phyloP scores from a whole-genome alignment of 2,113 vertebrate species.

The Prunella himalayana region DNA sequence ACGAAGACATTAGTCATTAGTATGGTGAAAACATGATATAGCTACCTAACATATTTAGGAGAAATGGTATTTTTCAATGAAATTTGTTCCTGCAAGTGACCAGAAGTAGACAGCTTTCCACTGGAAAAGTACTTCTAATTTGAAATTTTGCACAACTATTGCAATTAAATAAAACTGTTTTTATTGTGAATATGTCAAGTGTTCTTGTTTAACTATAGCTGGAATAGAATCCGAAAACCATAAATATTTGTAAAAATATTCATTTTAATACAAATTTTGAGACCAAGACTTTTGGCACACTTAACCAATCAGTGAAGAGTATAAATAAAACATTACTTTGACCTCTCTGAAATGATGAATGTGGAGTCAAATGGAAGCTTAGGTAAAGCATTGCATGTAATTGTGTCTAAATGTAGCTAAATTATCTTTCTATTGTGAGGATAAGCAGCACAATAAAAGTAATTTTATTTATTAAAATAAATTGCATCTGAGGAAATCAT shows the following conservation, averaged over 20 bases:
- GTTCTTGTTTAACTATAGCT: neutral
- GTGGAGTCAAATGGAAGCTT: neutral
- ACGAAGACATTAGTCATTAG: neutral
- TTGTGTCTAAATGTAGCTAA: neutral
- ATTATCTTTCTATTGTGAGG: neutral
- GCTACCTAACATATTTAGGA: rapidly evolving
- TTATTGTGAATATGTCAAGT: neutral
- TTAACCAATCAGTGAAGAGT: neutral
- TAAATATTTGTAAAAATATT: neutral
- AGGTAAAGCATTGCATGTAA: neutral
- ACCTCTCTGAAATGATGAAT: neutral
- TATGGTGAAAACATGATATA: neutral
- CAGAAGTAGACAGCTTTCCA: neutral
- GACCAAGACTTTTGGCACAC: neutral
- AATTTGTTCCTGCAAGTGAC: neutral
- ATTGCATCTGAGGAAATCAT: neutral
- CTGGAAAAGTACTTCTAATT: neutral
- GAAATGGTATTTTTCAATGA: neutral
- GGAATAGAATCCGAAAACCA: neutral
- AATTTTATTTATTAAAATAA: neutral
- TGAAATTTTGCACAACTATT: neutral
- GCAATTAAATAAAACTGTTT: neutral
- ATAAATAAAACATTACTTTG: neutral
- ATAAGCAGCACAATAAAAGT: neutral
- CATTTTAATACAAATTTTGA: neutral